Base-by-base conservation (phyloP, 1,140 invertebrate genomes). In the Drosophila carrolli region DNA sequence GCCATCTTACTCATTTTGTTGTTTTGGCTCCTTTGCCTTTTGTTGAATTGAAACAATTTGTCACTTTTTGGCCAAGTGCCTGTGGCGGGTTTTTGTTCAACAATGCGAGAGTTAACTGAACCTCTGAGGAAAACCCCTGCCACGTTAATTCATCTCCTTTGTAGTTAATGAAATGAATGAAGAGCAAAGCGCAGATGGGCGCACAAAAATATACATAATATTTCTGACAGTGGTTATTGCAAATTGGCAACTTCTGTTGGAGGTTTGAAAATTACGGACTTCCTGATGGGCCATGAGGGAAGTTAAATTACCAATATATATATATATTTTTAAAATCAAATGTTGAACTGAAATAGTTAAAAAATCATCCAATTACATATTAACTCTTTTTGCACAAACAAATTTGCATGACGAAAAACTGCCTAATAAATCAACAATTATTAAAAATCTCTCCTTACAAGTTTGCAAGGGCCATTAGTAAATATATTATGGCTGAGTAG, bases 41-140 rank as follows among this genome's bases (percentile, higher is more conserved):
- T 88, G 82, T 85, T 84, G 83, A 85, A 85, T 85, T 85, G 82
- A 86, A 86, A 86, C 83, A 86, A 86, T 86, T 86, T 86, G 82
- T 86, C 82, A 88, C 82, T 86, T 81, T 74, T 86, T 82, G 78
- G 74, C 78, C 74, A 82, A 85, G 57, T 78, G 80, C 83, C 82
- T 73, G 46, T 43, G 43, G 63, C 60, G 65, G 70, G 40, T 70
- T 77, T 72, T 81, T 67, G 81, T 84, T 61, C 63, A 62, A 53
- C 35, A 51, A 23, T 50, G 44, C 53, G 29, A 48, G 63, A 57
- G 63, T 56, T 50, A 38, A 38, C 14, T 37, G 51, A 58, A 40
- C 32, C 11, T 14, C 14, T 4, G 37, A 27, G 41, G 23, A 29
- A 56, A n/a, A n/a, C 41, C 48, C 37, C 60, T 43, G 43, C 40